A percentile compares a stretch with the other conserved stretches of the same genome.
Evolutionary conservation across 2,797 vertebrate species (phyloP).

Genomic region (Lepilemur ruficaudatus): DNA sequence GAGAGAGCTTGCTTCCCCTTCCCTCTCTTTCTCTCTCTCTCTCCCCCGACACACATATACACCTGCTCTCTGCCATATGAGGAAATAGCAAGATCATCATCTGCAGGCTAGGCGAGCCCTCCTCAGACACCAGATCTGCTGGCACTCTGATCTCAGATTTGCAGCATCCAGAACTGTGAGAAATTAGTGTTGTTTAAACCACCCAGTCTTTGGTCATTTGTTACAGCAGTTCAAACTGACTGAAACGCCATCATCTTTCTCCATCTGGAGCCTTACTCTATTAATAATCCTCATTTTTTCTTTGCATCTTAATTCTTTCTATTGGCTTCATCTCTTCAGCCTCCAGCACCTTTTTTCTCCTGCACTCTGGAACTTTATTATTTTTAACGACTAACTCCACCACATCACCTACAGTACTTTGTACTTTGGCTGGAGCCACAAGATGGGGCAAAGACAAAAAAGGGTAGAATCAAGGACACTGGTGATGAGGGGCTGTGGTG

Average conservation of each 20-base stretch:
- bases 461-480: not conserved
- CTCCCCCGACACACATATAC: too few relatives aligned
- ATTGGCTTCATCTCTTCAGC: not conserved
- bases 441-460: not conserved
- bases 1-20: not conserved
- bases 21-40: not conserved
- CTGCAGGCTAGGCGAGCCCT: not conserved
- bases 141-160: not conserved
- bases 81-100: not conserved
- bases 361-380: not conserved
- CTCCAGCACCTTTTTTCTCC: not conserved
- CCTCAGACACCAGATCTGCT: not conserved
- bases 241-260: not conserved
- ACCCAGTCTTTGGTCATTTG: not conserved
- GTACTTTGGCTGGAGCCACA: not conserved
- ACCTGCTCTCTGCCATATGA: not conserved
- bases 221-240: not conserved
- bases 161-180: not conserved
- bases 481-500: not conserved
- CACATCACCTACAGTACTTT: too few relatives aligned
- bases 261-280: not conserved
- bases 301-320: not conserved
- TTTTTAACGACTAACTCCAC: too few relatives aligned
- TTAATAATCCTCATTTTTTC: not conserved
- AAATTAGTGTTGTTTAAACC: not conserved